These are phyloP conservation scores for Pocota personata DNA, from an alignment of 2,888 invertebrate genomes.

Conservation along the genomic window DNA sequence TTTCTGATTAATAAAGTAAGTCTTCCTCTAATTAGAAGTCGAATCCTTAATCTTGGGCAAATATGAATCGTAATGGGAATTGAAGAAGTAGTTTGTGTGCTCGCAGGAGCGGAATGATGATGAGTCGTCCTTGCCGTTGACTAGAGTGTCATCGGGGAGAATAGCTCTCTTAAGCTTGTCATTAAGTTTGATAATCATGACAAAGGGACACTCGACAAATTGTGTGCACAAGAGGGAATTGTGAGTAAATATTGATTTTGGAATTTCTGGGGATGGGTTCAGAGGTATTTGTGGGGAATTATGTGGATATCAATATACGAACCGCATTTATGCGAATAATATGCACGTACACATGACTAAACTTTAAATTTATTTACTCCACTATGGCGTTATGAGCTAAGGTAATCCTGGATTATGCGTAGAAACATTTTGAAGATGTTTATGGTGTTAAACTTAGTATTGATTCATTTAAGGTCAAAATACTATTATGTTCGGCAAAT, in stretches of 20 bases:
- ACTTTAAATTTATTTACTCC: background rate
- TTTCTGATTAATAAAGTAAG: slow-evolving; percentile 60
- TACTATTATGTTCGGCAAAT: too few species aligned
- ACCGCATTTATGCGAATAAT: background rate
- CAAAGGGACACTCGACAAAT: background rate
- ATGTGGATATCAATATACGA: background rate
- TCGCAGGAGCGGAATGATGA: slow-evolving; percentile 49
- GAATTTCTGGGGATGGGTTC: too few species aligned
- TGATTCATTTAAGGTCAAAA: too few species aligned
- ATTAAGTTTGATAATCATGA: slow-evolving; percentile 22
- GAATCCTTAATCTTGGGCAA: slow-evolving; percentile 50
- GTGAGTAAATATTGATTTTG: slow-evolving; percentile 18
- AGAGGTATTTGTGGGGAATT: background rate
- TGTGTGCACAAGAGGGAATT: background rate
- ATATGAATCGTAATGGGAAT: slow-evolving; percentile 48
- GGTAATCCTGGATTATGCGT: too few species aligned
- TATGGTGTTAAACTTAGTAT: too few species aligned
- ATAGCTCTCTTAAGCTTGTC: background rate
- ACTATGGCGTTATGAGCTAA: background rate
- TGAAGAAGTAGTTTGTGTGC: slow-evolving; percentile 40
- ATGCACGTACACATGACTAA: too few species aligned
- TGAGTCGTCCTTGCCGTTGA: slow-evolving; percentile 1
- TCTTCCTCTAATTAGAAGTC: slow-evolving; percentile 64
- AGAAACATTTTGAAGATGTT: too few species aligned
- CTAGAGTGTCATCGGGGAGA: background rate